Evolutionary conservation across 2,113 vertebrate genomes (phyloP), one percentile per base, ranked within the genome.

Genomic region (Hystrix cristata): DNA sequence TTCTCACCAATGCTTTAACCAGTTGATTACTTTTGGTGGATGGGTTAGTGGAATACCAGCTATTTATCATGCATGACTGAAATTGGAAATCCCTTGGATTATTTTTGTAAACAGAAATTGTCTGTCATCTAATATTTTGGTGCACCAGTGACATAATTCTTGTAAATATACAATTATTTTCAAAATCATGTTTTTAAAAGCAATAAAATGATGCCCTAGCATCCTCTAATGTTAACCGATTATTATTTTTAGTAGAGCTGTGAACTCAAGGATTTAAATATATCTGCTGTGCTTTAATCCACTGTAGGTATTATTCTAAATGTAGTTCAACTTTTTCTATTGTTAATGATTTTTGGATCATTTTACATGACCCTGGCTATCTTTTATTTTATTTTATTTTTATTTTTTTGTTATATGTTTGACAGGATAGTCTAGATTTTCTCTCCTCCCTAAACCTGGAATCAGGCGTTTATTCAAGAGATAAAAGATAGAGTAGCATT

Each of bases 21-120:
- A 69, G 57, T 85, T 93, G 95, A 97, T 93, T 38, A 38, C 38
- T 95, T 92, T 96, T 97, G 91, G 84, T 81, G 96, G 72, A 89
- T 91, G 43, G 11, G 3, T 80, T 97, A 69, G 55, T 93, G 92
- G 62, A 93, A 48, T 93, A 74, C 81, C 65, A 97, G 86, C 55
- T 89, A 89, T 85, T 96, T 78, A 60, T 95, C 90, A 96, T 88
- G 80, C 78, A 83, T 86, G 78, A 48, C 38, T 95, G 79, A 95
- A 48, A 94, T 11, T 96, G 31, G 43, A 94, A 94, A 87, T 97
- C 46, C 59, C 48, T 97, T 92, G 82, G 60, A 90, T 90, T 43
- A 84, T 38, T 97, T 95, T 90, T 94, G 87, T 62, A 74, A 87
- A 83, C 27, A 89, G 60, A 96, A 96, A 55, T 97, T 91, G 93